Base-by-base conservation (phyloP, 2,797 vertebrate genomes). In the Mormyrops attenuatus region DNA sequence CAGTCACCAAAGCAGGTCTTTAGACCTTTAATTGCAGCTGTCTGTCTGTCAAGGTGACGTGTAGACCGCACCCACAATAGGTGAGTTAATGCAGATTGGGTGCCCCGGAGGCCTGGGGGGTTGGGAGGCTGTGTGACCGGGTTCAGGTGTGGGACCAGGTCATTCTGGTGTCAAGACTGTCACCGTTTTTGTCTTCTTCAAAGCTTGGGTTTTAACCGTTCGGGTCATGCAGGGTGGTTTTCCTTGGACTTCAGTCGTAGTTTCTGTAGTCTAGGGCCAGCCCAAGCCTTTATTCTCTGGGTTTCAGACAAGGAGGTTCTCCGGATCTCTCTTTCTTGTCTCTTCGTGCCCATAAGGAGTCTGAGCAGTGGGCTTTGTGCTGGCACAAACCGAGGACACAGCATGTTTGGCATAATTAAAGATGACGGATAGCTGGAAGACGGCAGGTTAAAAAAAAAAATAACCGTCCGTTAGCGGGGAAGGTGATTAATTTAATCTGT, bases 11-110 rank as follows among this genome's bases (percentile, higher is more conserved):
- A 93, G 95, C 93, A 94, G 92, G 91, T 94, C 92, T 93, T 93
- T 92, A 94, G 93, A 94, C 93, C 93, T 93, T 90, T 93, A 95
- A 94, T 95, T 95, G 93, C 93, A 92, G n/a, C n/a, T n/a, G n/a
- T 91, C 92, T 93, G 94, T 94, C 93, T 94, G 93, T 91, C 90
- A 22, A 91, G 88, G 22, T 91, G 93, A 94, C 91, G 90, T 90
- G 69, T 91, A 92, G 90, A 77, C 85, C 90, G 82, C 86, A 90
- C 91, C 91, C 93, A 91, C 60, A 90, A 94, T 92, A 93, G 91
- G 88, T 90, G 82, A 89, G 89, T 88, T 90, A 91, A 87, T 89
- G 89, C 82, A 77, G 49, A 49, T 9, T 47, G 60, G 30, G 44
- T 53, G 80, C 89, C 86, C 85, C 4, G 41, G 85, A 57, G 66